Percentiles rank a stretch among this genome's conserved stretches.
phyloP scores from a whole-genome alignment of 2,797 vertebrate species.

The Onychomys arenicola region DNA sequence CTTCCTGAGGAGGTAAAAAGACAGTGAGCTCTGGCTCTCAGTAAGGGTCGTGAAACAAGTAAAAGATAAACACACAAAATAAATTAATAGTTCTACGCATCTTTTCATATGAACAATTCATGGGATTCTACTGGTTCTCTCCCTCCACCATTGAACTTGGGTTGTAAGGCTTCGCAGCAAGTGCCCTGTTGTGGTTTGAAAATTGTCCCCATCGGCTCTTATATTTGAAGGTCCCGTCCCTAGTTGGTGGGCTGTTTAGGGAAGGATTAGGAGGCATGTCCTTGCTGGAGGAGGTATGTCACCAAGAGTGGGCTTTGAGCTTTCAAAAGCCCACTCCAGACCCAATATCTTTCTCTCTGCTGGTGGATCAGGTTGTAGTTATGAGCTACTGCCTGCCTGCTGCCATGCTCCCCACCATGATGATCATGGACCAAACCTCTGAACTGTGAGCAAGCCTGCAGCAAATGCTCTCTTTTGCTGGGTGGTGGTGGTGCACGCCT shows the following conservation, averaged over 20 bases:
- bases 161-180: not conserved
- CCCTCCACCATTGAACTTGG: not conserved
- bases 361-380: not conserved
- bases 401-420: not conserved
- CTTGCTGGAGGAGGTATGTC: not conserved
- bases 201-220: not conserved
- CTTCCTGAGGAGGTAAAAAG: constrained; percentile 89
- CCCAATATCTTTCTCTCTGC: not conserved
- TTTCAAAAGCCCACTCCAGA: not conserved
- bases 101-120: not conserved
- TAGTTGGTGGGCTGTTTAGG: not conserved
- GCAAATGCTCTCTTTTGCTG: not conserved
- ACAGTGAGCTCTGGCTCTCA: not conserved
- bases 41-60: not conserved
- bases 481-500: too few relatives aligned
- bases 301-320: not conserved
- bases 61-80: not conserved
- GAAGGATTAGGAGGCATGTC: not conserved
- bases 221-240: not conserved
- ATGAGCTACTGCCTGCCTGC: not conserved
- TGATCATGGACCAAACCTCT: not conserved
- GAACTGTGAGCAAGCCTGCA: not conserved
- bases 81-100: not conserved
- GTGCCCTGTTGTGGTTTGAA: too few relatives aligned
- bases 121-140: not conserved